Evolutionary conservation across 2,797 vertebrate genomes (phyloP).

Genomic region (Enteromius trimaculatus): DNA sequence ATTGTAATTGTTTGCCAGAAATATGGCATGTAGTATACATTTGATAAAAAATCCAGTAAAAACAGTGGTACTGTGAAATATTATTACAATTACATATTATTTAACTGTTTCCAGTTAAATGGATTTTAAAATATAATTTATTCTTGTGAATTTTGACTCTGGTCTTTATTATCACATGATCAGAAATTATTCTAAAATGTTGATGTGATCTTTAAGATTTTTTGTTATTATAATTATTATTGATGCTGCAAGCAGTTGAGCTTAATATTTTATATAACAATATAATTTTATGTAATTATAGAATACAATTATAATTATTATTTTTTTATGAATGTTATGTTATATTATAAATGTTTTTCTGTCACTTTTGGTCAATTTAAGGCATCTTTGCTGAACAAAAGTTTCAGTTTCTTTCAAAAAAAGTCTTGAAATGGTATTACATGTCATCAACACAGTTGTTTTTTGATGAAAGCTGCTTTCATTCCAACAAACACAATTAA

Average conservation of each 20-base stretch:
- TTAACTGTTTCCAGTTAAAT: background rate
- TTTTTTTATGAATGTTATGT: too few species aligned
- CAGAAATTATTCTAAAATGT: background rate
- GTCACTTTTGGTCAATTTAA: background rate
- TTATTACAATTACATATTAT: too few species aligned
- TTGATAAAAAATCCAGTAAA: background rate
- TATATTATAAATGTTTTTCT: background rate
- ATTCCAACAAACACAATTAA: slow-evolving; percentile 4
- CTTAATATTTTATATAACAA: too few species aligned
- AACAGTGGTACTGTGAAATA: background rate
- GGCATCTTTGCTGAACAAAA: background rate
- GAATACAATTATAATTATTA: too few species aligned
- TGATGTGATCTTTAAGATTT: background rate
- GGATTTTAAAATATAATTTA: background rate
- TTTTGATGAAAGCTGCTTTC: background rate
- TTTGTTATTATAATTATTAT: background rate
- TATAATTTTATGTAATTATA: too few species aligned
- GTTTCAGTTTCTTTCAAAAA: background rate
- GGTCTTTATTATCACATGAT: background rate
- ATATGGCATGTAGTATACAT: background rate
- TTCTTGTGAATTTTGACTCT: background rate
- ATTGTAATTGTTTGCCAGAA: background rate
- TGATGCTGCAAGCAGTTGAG: background rate
- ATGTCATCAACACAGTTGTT: background rate
- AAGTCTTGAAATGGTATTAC: background rate